Evolutionary conservation across 2,888 invertebrate genomes (phyloP).

Genomic region (Caenorhabditis zanzibari): DNA sequence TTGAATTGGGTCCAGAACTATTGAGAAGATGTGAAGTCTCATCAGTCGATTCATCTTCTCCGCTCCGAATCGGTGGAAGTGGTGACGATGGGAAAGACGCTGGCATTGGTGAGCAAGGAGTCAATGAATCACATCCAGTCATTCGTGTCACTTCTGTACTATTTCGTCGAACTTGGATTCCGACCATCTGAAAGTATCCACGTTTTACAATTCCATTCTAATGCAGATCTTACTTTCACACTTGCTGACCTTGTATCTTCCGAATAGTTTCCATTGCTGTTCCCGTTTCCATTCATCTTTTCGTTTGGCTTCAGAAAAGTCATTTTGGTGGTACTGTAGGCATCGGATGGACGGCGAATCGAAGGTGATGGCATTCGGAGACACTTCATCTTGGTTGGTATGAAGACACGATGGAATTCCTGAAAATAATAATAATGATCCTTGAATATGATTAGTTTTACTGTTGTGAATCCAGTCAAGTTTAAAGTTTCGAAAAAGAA

Average conservation of each 20-base stretch:
- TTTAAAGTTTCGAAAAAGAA: neutral
- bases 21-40: slow-evolving; percentile 66
- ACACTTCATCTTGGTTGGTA: slow-evolving; percentile 73
- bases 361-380: slow-evolving; percentile 54
- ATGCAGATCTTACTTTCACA: slow-evolving; percentile 47
- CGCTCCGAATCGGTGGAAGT: slow-evolving; percentile 51
- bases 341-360: slow-evolving; percentile 72
- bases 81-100: slow-evolving; percentile 63
- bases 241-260: slow-evolving; percentile 64
- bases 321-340: slow-evolving; percentile 74
- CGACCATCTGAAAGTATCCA: slow-evolving; percentile 59
- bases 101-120: slow-evolving; percentile 61
- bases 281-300: slow-evolving; percentile 31
- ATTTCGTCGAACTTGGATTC: slow-evolving; percentile 61
- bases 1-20: slow-evolving; percentile 43
- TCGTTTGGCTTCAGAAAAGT: slow-evolving; percentile 60
- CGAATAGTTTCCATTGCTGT: slow-evolving; percentile 48
- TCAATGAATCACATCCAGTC: slow-evolving; percentile 60
- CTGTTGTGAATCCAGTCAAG: neutral
- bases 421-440: slow-evolving; percentile 50
- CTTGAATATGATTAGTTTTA: no score
- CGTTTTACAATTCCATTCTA: neutral
- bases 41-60: slow-evolving; percentile 60
- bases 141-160: slow-evolving; percentile 67
- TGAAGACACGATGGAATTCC: slow-evolving; percentile 83